Evolutionary conservation across 1,140 invertebrate genomes (phyloP).

Genomic region (Phthorimaea operculella): DNA sequence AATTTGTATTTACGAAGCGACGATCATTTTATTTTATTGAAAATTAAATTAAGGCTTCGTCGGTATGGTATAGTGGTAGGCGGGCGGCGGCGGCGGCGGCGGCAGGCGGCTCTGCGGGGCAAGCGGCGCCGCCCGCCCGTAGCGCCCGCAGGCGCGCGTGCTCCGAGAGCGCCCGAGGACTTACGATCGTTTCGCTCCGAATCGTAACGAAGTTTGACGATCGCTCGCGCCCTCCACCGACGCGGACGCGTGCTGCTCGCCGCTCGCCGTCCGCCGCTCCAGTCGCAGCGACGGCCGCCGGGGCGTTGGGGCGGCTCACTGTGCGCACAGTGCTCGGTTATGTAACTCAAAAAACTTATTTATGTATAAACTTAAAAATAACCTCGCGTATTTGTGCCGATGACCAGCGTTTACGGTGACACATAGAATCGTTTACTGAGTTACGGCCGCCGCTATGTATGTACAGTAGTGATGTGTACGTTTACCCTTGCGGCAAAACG

Average conservation of each 20-base stretch:
- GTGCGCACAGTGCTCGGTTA: constrained; percentile 54
- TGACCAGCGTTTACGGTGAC: background rate
- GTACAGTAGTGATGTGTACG: constrained; percentile 59
- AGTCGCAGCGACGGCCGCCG: constrained; percentile 61
- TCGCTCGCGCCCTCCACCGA: constrained; percentile 51
- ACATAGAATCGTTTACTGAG: background rate
- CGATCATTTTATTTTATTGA: constrained; percentile 24
- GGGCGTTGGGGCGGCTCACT: constrained; percentile 55
- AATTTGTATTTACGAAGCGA: background rate
- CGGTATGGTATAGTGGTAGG: constrained; percentile 22
- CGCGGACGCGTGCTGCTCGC: constrained; percentile 52
- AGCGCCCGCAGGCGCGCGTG: constrained; percentile 59
- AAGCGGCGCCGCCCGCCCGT: constrained; percentile 46
- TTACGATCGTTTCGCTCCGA: constrained; percentile 58
- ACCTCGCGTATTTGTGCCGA: constrained; percentile 14
- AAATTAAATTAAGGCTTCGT: constrained; percentile 48
- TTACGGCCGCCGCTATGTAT: constrained; percentile 17
- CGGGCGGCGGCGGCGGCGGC: constrained; percentile 25
- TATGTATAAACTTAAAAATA: constrained; percentile 54
- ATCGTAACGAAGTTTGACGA: constrained; percentile 60
- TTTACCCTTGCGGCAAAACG: constrained; percentile 48
- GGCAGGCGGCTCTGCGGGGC: constrained; percentile 49
- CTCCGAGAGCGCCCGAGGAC: constrained; percentile 53
- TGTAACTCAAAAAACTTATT: constrained; percentile 66
- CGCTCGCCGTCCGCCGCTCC: constrained; percentile 21